Evolutionary conservation across 2,888 invertebrate species (phyloP), one percentile per base, ranked within the genome.

Genomic region (Oscheius onirici): DNA sequence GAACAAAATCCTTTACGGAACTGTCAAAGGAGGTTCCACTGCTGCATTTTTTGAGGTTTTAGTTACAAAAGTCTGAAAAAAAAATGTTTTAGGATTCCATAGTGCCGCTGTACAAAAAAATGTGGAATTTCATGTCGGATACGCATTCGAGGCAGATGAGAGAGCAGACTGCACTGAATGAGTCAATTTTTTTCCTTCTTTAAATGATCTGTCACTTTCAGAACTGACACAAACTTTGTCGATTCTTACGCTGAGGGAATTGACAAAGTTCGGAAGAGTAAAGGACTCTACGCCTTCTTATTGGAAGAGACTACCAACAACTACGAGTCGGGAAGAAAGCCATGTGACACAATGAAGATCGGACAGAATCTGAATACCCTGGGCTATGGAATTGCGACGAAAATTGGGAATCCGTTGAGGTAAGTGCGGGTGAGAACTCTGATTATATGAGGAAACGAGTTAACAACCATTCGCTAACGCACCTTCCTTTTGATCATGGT

Each of bases 1-100:
- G 90, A 93, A 93, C 49, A 95, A 95, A 90, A 95, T 97, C 81
- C 92, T 93, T 86, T 94, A 94, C 87, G 95, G 95, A 34, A 93
- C 93, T 0, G 89, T 94, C 44, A 81, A 81, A 24, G 87, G 88
- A 91, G 90, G 94, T 66, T 93, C 94, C 17, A 94, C 95, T 0
- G 92, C 92, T 91, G 93, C 93, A 84, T 95, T 95, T 89, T 95
- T 95, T 89, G 91, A 92, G 89, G 94, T 93, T 55, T 49, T 26
- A 17, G n/a, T 8, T 6, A 17, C 8, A 15, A 15, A 15, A 20
- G 6, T 17, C 17, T 22, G 2, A 5, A 55, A 28, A n/a, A 60
- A 60, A 13, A 17, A 26, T 40, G 8, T 66, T 66, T n/a, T 90
- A 94, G 94, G 92, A 92, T 87, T 94, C 94, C 5, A 93, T 93